These are phyloP conservation scores for Atractosteus spatula DNA, from an alignment of 2,113 vertebrate genomes.

Conservation along the genomic window DNA sequence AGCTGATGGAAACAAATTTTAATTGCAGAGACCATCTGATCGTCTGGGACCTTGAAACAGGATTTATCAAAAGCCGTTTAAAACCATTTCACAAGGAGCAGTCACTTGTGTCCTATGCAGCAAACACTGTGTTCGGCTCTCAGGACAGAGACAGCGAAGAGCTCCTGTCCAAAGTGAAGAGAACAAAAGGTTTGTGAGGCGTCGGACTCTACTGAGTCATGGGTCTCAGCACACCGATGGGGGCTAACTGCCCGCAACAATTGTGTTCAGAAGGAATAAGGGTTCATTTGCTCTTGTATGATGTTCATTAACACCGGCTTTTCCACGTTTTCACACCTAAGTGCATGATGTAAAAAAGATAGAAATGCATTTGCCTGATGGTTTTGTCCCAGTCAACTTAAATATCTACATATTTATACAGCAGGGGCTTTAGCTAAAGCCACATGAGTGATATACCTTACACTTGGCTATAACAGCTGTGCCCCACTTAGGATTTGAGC, in stretches of 20 bases:
- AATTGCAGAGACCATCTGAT: constrained; percentile 63
- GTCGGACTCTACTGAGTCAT: background rate
- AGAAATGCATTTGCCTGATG: too few species aligned
- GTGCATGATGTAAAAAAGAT: too few species aligned
- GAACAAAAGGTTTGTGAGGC: background rate
- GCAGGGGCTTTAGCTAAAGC: too few species aligned
- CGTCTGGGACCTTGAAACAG: constrained; percentile 60
- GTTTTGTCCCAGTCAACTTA: too few species aligned
- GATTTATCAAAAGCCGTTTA: constrained; percentile 56
- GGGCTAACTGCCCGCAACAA: background rate
- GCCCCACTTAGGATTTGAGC: too few species aligned
- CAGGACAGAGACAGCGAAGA: constrained; percentile 32
- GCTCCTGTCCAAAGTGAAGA: constrained; percentile 20
- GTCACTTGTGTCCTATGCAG: constrained; percentile 31
- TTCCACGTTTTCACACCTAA: too few species aligned
- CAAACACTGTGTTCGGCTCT: constrained; percentile 21
- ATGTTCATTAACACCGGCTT: too few species aligned
- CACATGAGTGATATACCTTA: too few species aligned
- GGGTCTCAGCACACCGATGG: background rate
- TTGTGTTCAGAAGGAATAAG: background rate
- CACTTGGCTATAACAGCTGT: too few species aligned
- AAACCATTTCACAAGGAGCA: constrained; percentile 49
- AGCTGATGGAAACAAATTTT: too few species aligned
- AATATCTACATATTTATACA: too few species aligned
- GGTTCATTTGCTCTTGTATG: too few species aligned